Base-by-base conservation (phyloP, 2,888 invertebrate genomes). In the Trachelus troglodyta region DNA sequence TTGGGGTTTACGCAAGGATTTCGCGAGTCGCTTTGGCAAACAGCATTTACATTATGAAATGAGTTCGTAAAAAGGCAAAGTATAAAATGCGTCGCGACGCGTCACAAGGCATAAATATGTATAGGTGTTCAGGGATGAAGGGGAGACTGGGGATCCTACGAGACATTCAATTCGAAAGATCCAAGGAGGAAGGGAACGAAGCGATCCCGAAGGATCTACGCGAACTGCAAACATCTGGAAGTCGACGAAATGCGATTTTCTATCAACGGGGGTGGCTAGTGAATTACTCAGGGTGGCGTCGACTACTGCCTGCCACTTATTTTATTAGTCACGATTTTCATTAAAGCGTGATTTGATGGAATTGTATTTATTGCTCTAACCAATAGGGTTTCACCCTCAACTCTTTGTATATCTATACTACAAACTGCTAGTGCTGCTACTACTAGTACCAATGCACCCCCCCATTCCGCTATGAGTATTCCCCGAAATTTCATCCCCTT, bases 31-130 rank as follows among this genome's bases (percentile, higher is more conserved):
- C 34, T 79, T 82, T 81, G 85, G 88, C 87, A 90, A 90, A 90
- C 88, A 89, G 84, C 86, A 91, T 90, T 91, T 90, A 90, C 89
- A 90, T 90, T 81, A 86, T 81, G 87, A 90, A 90, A 90, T 90
- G 87, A 89, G 88, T 87, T 90, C 84, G 83, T 33, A 85, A 85
- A 87, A 89, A 88, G 87, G 86, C 85, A 76, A 86, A 86, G 85
- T 86, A 85, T 83, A 83, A 84, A 81, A 77, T 76, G 77, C 76
- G 77, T 76, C 75, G 75, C 68, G 75, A 79, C 79, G 77, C 73
- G 69, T 33, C 78, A 69, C 75, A 79, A 82, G 79, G 83, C 83
- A 84, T 86, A 85, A 87, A 84, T 87, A 87, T 86, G 82, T 83
- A 86, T 84, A 79, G 75, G 77, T 35, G 73, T 69, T 33, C 71